phyloP scores from a whole-genome alignment of 2,888 invertebrate genomes.

The Chironomus riparius region DNA sequence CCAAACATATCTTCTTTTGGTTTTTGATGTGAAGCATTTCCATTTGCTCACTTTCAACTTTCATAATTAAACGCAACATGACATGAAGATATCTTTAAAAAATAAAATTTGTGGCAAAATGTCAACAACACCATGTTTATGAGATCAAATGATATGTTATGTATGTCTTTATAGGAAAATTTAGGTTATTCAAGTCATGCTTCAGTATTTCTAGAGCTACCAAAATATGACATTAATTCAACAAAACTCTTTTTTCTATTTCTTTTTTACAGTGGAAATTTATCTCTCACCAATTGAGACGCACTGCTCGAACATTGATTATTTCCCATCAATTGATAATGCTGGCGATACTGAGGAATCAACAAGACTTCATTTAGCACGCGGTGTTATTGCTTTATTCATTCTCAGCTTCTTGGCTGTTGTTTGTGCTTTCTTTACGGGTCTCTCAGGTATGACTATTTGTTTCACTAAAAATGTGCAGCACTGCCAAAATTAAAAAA shows the following conservation, averaged over 20 bases:
- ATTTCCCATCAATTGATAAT: constrained; percentile 72
- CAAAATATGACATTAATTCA: constrained; percentile 27
- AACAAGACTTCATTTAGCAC: constrained; percentile 76
- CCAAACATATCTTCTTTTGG: no score
- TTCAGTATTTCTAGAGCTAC: background rate
- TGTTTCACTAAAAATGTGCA: background rate
- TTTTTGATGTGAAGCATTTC: background rate
- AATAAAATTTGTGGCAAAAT: background rate
- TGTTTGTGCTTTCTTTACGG: constrained; percentile 91
- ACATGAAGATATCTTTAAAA: background rate
- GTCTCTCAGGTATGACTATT: constrained; percentile 54
- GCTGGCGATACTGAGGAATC: constrained; percentile 63
- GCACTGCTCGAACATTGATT: constrained; percentile 89
- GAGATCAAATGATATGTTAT: background rate
- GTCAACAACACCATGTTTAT: background rate
- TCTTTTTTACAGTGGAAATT: constrained; percentile 61
- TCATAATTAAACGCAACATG: background rate
- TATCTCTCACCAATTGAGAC: constrained; percentile 89
- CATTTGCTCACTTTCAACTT: background rate
- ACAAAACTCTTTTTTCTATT: background rate
- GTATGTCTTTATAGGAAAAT: background rate
- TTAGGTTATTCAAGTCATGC: constrained; percentile 15
- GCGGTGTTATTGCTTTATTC: constrained; percentile 88
- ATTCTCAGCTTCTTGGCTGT: constrained; percentile 85
- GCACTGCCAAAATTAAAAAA: background rate